Evolutionary conservation across 2,797 vertebrate species (phyloP), one percentile per base, ranked within the genome.

Genomic region (Manis pentadactyla): DNA sequence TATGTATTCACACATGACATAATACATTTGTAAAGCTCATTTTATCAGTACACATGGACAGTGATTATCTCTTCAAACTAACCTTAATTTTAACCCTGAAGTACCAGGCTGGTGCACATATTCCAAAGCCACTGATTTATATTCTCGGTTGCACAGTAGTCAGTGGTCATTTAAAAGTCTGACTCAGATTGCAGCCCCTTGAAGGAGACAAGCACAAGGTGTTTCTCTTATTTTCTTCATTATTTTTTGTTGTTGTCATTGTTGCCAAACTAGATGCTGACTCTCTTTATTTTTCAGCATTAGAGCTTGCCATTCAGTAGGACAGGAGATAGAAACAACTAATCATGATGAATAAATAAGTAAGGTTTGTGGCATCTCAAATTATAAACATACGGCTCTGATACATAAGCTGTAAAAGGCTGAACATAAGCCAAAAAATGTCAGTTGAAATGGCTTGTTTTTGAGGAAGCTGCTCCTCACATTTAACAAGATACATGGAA

Each of bases 301-400:
- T 96, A 97, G 88, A 83, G 55, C 21, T 83, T 95, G 53, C 53
- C 39, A 9, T 87, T 83, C 7, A 46, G 21, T 64, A n/a, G 87
- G 97, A 91, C 0, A 51, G 71, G 61, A 96, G 46, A 78, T 7
- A 85, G 59, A 97, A 96, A 53, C 34, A 18, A 27, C 69, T 92
- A 94, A 49, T 87, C 55, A 79, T 29, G 73, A 89, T 39, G 71
- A 89, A 71, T 83, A 95, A 89, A 71, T 83, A 95, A 95, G 51
- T 12, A 63, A 97, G 42, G 19, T n/a, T 42, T 95, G 19, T 2
- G n/a, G 42, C 29, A 87, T 82, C 84, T 75, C 34, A 39, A 87
- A 95, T 92, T 82, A 69, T 37, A 85, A 97, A 97, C 90, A 46
- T 93, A 96, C 66, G 87, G 57, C 64, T 84, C 92, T 85, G 68